phyloP scores from a whole-genome alignment of 2,113 vertebrate genomes.

The Isurus oxyrinchus region DNA sequence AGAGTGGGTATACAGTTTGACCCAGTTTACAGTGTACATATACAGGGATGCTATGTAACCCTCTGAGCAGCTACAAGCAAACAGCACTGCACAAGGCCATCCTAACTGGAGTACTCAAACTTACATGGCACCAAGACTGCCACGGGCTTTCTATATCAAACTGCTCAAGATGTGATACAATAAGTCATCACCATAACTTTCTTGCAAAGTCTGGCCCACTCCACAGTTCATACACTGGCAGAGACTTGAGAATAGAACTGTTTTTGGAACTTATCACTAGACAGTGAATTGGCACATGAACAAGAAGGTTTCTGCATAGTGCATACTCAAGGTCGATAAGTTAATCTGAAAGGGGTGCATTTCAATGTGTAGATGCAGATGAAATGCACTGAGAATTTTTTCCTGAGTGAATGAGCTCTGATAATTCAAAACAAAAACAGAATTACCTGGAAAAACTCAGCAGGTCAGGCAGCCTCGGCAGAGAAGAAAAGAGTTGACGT shows the following conservation, averaged over 20 bases:
- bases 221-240: not conserved
- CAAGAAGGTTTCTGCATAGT: not conserved
- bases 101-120: not conserved
- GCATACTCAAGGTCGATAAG: not conserved
- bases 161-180: not conserved
- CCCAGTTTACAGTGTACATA: not conserved
- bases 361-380: not conserved
- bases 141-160: not conserved
- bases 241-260: not conserved
- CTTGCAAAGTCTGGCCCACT: not conserved
- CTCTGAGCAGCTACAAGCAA: not conserved
- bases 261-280: not conserved
- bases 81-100: slow-evolving; percentile 1
- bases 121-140: not conserved
- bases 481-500: too few relatives aligned
- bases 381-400: not conserved
- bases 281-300: not conserved
- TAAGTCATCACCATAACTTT: not conserved
- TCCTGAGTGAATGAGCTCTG: not conserved
- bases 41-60: too few relatives aligned
- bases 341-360: too few relatives aligned
- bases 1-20: not conserved
- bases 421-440: too few relatives aligned
- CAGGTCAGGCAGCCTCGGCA: too few relatives aligned
- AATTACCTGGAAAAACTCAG: too few relatives aligned